Conservation (phyloP, 2,888 invertebrate genomes). For the Hartigia nigra region DNA sequence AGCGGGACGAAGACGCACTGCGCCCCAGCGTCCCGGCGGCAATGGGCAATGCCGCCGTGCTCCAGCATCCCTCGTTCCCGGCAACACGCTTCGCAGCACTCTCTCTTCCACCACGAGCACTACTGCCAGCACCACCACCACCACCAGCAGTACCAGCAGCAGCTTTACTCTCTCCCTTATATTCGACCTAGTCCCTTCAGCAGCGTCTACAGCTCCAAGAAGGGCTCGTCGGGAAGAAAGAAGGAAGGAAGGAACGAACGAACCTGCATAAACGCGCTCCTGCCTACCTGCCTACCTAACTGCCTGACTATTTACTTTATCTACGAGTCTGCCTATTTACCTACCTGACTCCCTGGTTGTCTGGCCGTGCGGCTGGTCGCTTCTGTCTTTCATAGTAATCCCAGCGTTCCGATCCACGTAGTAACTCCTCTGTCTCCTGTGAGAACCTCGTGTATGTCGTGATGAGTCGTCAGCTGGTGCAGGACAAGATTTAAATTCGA, state of each 20-base stretch:
- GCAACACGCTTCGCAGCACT: constrained; percentile 14
- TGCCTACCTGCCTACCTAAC: constrained; percentile 45
- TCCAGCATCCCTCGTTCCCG: constrained; percentile 7
- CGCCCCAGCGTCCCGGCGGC: constrained; percentile 16
- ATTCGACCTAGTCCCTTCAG: constrained; percentile 3
- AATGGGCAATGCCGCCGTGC: constrained; percentile 1
- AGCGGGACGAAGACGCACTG: constrained; percentile 15
- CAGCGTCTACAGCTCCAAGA: not conserved
- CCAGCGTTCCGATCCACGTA: too few relatives aligned
- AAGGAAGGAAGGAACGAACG: not conserved
- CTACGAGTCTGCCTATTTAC: too few relatives aligned
- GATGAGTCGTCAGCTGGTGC: too few relatives aligned
- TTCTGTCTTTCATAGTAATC: too few relatives aligned
- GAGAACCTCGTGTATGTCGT: too few relatives aligned
- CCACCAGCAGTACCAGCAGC: too few relatives aligned
- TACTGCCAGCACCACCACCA: not conserved
- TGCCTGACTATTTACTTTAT: too few relatives aligned
- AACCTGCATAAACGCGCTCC: not conserved
- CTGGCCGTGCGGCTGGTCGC: too few relatives aligned
- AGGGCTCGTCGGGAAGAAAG: constrained; percentile 11
- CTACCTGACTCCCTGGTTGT: not conserved
- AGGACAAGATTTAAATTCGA: too few relatives aligned
- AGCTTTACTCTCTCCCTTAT: constrained; percentile 10
- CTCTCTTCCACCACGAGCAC: constrained; percentile 7
- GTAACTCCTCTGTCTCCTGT: too few relatives aligned